Base-by-base conservation (phyloP, 2,113 vertebrate genomes). In the Pycnonotus jocosus region DNA sequence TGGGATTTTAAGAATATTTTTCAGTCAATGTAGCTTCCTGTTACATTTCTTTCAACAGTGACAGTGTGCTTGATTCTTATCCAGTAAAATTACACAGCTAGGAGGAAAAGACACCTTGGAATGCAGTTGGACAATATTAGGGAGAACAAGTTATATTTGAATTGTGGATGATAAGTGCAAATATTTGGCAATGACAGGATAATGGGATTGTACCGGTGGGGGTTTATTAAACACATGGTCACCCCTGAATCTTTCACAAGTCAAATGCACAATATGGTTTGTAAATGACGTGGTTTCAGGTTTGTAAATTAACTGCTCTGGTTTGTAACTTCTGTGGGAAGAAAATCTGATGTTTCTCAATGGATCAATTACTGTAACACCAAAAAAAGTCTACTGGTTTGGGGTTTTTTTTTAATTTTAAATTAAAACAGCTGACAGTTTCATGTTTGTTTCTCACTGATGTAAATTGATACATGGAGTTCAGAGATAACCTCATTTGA, bases 401-500 rank as follows among this genome's bases (percentile, higher is more conserved):
- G 16, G 7, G 30, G 6, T 3, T 87, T 58, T 58, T 62, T 66
- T 15, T 73, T 18, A 15, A 14, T 78, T 77, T 87, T n/a, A 11
- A 74, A 93, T 94, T 97, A 44, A 88, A 81, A 87, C 86, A 76
- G 72, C 47, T 95, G 93, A 92, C 87, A 54, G 71, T 96, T 97
- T 95, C 92, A 66, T 69, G 7, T 87, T 95, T 91, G 60, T 96
- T 96, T 91, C 93, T 87, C 84, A 81, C 78, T 92, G 84, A 96
- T 98, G 97, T 97, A 95, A 97, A 76, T 96, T 93, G 96, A 97
- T 95, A 93, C 90, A 95, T 96, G 96, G 91, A 95, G 91, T 94
- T 98, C 66, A 93, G 90, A 87, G 50, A 79, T 79, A 95, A 97
- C 87, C 78, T 97, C 97, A 94, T 95, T 97, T 95, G 96, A 98